phyloP scores from a whole-genome alignment of 2,888 invertebrate genomes.

The Diplolepis rosae region DNA sequence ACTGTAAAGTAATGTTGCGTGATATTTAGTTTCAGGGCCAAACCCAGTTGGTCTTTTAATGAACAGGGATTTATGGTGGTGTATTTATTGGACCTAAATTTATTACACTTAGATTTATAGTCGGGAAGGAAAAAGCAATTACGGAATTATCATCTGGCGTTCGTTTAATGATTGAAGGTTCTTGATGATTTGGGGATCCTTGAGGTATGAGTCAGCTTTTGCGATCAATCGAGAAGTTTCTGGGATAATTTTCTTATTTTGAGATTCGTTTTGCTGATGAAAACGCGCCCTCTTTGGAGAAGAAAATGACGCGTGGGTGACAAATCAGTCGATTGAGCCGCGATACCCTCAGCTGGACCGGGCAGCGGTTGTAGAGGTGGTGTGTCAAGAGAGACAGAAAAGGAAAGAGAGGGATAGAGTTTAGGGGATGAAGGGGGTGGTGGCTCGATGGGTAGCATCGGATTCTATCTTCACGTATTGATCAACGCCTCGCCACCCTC shows the following conservation, averaged over 20 bases:
- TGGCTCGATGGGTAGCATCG: constrained; percentile 70
- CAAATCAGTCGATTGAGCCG: constrained; percentile 71
- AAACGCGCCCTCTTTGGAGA: constrained; percentile 42
- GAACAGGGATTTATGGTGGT: not conserved
- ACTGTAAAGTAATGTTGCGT: constrained; percentile 14
- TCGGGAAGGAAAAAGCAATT: not conserved
- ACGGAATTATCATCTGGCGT: not conserved
- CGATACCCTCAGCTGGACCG: constrained; percentile 63
- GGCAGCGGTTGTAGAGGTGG: constrained; percentile 58
- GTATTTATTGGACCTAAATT: too few relatives aligned
- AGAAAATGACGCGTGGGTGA: constrained; percentile 70
- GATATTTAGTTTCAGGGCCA: constrained; percentile 2
- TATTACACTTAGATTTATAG: not conserved
- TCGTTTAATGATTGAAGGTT: constrained; percentile 3
- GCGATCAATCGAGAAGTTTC: constrained; percentile 11
- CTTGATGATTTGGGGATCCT: not conserved
- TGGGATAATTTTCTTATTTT: constrained; percentile 31
- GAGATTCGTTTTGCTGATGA: constrained; percentile 45
- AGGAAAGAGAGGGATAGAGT: constrained; percentile 40
- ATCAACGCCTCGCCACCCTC: constrained; percentile 73
- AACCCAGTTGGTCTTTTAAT: not conserved
- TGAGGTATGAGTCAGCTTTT: not conserved
- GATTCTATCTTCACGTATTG: constrained; percentile 75
- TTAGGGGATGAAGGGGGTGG: constrained; percentile 50
- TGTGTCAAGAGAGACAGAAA: constrained; percentile 43